Evolutionary conservation across 2,797 vertebrate species (phyloP).

Genomic region (Taeniopygia guttata): DNA sequence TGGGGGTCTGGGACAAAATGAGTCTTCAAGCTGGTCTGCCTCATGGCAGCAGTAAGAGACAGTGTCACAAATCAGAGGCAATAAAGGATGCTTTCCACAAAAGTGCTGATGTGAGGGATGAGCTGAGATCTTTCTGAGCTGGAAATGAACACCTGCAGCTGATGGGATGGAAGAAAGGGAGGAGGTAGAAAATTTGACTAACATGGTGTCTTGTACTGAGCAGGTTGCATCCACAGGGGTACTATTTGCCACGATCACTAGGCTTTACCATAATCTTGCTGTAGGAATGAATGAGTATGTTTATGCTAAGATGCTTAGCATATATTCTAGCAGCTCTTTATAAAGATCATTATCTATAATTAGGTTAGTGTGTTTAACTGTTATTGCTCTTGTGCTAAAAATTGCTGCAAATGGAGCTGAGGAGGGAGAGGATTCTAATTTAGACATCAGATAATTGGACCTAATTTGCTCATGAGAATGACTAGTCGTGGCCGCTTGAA

Average conservation of each 20-base stretch:
- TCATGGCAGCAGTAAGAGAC: background rate
- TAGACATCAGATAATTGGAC: constrained; percentile 35
- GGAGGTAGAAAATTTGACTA: background rate
- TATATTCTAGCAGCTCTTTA: constrained; percentile 58
- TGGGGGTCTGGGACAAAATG: background rate
- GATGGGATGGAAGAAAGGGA: background rate
- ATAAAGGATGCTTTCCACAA: background rate
- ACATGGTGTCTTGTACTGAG: background rate
- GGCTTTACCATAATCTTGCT: background rate
- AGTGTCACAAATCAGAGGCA: background rate
- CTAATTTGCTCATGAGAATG: constrained; percentile 51
- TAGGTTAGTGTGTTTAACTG: constrained; percentile 52
- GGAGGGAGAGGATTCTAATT: constrained; percentile 45
- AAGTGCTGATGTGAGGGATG: background rate
- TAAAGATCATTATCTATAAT: constrained; percentile 63
- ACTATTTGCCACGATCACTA: background rate
- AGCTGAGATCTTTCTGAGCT: background rate
- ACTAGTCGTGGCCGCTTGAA: constrained; percentile 27
- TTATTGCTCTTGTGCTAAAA: constrained; percentile 62
- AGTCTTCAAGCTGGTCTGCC: background rate
- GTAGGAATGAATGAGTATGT: constrained; percentile 42
- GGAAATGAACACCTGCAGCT: background rate
- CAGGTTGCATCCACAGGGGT: background rate
- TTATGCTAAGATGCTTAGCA: constrained; percentile 57
- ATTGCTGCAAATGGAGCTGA: constrained; percentile 43